Conservation (phyloP, 2,113 vertebrate species). For the Scartelaos histophorus region DNA sequence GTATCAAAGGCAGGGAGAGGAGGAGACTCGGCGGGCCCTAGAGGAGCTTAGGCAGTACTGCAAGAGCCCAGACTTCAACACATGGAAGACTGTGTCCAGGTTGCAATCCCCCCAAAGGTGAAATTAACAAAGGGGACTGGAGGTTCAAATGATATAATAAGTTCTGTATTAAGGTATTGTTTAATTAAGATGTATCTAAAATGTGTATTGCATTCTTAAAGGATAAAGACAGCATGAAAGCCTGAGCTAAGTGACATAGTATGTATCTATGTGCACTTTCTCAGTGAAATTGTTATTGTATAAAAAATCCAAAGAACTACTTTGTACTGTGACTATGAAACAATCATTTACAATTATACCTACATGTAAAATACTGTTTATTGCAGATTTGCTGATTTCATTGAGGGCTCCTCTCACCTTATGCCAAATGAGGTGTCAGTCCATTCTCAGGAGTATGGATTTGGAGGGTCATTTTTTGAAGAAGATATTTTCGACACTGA, state of each 20-base stretch:
- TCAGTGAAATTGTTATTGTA: too few species aligned
- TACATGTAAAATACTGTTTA: too few species aligned
- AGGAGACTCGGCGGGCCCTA: conserved; percentile 86
- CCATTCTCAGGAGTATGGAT: conserved; percentile 86
- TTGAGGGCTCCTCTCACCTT: conserved; percentile 88
- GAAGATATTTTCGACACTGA: conserved; percentile 83
- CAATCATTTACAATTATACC: background rate
- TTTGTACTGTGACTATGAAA: too few species aligned
- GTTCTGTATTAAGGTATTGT: too few species aligned
- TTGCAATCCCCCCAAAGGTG: conserved; percentile 94
- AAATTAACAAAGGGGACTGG: too few species aligned
- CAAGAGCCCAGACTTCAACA: conserved; percentile 85
- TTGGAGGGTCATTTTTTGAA: conserved; percentile 80
- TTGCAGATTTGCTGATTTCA: conserved; percentile 89
- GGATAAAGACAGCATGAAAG: too few species aligned
- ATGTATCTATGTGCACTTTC: too few species aligned
- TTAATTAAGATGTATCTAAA: too few species aligned
- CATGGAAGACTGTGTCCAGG: conserved; percentile 87
- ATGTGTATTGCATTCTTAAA: too few species aligned
- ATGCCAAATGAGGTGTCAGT: conserved; percentile 82
- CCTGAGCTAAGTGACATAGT: too few species aligned
- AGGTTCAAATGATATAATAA: too few species aligned
- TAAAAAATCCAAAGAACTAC: too few species aligned
- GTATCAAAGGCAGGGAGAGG: conserved; percentile 84
- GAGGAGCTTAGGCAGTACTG: conserved; percentile 85